Evolutionary conservation across 2,113 vertebrate genomes (phyloP).

Genomic region (Platysteira castanea): DNA sequence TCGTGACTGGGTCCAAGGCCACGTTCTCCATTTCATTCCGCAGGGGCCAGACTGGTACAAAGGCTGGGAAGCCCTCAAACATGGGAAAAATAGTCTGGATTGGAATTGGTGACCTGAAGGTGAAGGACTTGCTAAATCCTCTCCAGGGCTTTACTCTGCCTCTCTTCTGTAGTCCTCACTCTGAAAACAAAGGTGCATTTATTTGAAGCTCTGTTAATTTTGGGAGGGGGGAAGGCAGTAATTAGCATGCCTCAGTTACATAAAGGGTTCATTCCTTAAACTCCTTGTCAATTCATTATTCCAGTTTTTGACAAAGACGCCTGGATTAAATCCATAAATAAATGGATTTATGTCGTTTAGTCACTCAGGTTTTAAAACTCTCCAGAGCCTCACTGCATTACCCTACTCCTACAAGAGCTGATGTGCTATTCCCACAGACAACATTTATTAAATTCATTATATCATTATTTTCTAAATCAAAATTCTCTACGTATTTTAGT

Average conservation of each 20-base stretch:
- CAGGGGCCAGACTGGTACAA: neutral
- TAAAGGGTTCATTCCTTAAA: constrained; percentile 15
- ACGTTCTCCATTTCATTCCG: neutral
- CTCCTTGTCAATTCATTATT: constrained; percentile 41
- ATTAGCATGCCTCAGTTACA: constrained; percentile 34
- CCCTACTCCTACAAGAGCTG: neutral
- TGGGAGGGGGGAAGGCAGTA: neutral
- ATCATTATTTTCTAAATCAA: constrained; percentile 27
- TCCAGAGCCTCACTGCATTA: neutral
- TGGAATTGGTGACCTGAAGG: neutral
- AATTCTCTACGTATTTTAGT: neutral
- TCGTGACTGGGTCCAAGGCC: neutral
- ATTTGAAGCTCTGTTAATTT: constrained; percentile 5
- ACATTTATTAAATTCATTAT: neutral
- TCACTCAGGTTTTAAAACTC: constrained; percentile 31
- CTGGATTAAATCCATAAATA: constrained; percentile 20
- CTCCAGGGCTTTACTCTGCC: neutral
- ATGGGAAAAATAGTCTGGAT: neutral
- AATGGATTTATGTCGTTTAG: neutral
- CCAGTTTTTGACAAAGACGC: neutral
- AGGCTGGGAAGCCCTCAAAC: neutral
- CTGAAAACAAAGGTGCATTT: neutral
- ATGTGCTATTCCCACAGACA: neutral
- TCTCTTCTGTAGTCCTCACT: neutral
- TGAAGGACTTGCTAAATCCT: neutral